Evolutionary conservation across 2,797 vertebrate species (phyloP), one percentile per base, ranked within the genome.

Genomic region (Enteromius unitaeniatus): DNA sequence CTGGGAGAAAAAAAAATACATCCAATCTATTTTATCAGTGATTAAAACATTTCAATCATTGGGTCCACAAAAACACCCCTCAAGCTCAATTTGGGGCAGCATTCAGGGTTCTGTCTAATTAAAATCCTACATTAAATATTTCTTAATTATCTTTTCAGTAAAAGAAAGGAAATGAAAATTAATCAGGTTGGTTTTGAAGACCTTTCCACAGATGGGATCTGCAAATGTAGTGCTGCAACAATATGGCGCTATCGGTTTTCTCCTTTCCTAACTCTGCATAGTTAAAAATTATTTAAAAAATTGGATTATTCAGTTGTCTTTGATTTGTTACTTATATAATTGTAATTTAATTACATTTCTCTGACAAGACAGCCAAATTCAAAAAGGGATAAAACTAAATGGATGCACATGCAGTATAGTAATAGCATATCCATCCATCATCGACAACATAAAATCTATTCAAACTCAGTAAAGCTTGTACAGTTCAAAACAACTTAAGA

Each of bases 21-120:
- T 73, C 83, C 87, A 89, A 86, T 87, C 83, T 88, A 81, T 87
- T 89, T 87, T 88, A 88, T 89, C 88, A 84, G 88, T 88, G 87
- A 90, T 88, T 92, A 89, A 91, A 91, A 89, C 85, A 86, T 90
- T 88, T 90, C 84, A 91, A 79, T 90, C 87, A 88, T 88, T 86
- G 85, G 77, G 81, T 83, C 88, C 76, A 81, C 74, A 88, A 86
- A 87, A 91, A 83, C 84, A 87, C 51, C 82, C 87, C 85, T 86
- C 76, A 28, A 87, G 88, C 88, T 83, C 74, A 86, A 87, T 81
- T 78, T 65, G 14, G 79, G 68, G 58, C 60, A 65, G 79, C 83
- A 86, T 88, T 90, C 86, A 83, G 62, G 78, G 87, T 82, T 81
- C 40, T 79, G 37, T 86, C 84, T 91, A 90, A 89, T 91, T 89